These are phyloP conservation scores for Ophion slaviceki DNA, from an alignment of 2,888 invertebrate genomes.

Conservation along the genomic window DNA sequence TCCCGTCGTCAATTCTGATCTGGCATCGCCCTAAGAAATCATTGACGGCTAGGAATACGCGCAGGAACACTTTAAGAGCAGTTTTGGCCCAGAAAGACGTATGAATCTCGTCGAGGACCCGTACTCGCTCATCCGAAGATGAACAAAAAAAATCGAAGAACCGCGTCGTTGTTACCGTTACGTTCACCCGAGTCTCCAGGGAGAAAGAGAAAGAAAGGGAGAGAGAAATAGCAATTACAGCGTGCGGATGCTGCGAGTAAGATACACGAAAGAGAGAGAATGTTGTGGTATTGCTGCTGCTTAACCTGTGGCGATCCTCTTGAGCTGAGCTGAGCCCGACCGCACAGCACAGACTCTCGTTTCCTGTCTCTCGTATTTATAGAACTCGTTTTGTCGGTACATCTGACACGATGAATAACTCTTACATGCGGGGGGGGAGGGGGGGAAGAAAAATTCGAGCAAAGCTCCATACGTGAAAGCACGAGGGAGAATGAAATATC, in stretches of 20 bases:
- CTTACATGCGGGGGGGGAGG: neutral
- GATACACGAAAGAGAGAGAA: neutral
- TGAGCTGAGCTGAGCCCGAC: slow-evolving; percentile 40
- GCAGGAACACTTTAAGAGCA: neutral
- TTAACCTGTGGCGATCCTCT: slow-evolving; percentile 42
- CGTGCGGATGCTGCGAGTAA: slow-evolving; percentile 69
- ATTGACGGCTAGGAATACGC: slow-evolving; percentile 1
- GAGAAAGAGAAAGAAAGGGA: slow-evolving; percentile 31
- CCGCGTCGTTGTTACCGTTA: slow-evolving; percentile 74
- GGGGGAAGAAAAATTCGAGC: neutral
- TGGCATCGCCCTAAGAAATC: neutral
- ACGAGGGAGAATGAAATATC: slow-evolving; percentile 11
- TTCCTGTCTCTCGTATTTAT: slow-evolving; percentile 60
- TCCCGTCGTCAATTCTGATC: slow-evolving; percentile 27
- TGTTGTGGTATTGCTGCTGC: slow-evolving; percentile 22
- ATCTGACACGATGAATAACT: slow-evolving; percentile 52
- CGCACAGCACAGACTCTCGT: slow-evolving; percentile 40
- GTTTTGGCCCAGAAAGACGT: slow-evolving; percentile 67
- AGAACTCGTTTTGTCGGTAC: slow-evolving; percentile 26
- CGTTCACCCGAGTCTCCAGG: slow-evolving; percentile 72
- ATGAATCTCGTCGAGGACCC: slow-evolving; percentile 69
- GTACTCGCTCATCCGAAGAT: slow-evolving; percentile 57
- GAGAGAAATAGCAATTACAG: slow-evolving; percentile 71
- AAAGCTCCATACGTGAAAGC: slow-evolving; percentile 1
- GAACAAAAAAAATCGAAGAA: slow-evolving; percentile 73